phyloP scores from a whole-genome alignment of 2,113 vertebrate genomes.

The Vidua chalybeata region DNA sequence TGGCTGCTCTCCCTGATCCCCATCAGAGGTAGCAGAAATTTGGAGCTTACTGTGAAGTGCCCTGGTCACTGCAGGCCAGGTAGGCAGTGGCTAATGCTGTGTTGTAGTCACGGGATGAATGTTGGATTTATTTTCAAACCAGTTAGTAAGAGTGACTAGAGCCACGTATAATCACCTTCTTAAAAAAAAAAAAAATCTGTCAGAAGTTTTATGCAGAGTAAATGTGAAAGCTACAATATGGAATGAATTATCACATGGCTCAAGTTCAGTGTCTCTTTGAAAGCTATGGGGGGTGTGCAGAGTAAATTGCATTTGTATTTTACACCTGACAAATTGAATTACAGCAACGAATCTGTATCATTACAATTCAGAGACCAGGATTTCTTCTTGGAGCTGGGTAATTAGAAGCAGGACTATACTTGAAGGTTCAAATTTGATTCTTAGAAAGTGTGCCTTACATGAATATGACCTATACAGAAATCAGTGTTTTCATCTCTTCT shows the following conservation, averaged over 20 bases:
- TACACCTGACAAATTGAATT: constrained; percentile 58
- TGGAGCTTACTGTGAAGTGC: not conserved
- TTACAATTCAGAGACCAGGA: constrained; percentile 13
- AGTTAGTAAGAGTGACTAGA: not conserved
- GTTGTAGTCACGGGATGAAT: not conserved
- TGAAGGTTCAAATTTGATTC: constrained; percentile 24
- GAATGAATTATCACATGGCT: constrained; percentile 32
- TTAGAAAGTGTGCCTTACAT: constrained; percentile 7
- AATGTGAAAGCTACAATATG: constrained; percentile 41
- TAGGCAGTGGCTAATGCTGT: not conserved
- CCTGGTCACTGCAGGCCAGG: not conserved
- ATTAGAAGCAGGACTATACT: constrained; percentile 7
- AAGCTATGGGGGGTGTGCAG: not conserved
- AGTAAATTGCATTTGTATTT: constrained; percentile 34
- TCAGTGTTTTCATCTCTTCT: constrained; percentile 13
- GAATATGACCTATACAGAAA: not conserved
- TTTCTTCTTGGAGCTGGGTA: not conserved
- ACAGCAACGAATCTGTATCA: constrained; percentile 38
- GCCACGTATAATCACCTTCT: not conserved
- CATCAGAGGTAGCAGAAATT: not conserved
- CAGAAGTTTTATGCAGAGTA: not conserved
- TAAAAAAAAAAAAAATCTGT: not conserved
- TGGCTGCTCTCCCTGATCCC: rapidly evolving
- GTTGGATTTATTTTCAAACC: not conserved
- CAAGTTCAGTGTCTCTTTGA: constrained; percentile 38